Percentiles rank a stretch among this genome's conserved stretches.
These are phyloP conservation scores for Oncopeltus fasciatus DNA, from an alignment of 1,140 invertebrate species.

Conservation along the genomic window DNA sequence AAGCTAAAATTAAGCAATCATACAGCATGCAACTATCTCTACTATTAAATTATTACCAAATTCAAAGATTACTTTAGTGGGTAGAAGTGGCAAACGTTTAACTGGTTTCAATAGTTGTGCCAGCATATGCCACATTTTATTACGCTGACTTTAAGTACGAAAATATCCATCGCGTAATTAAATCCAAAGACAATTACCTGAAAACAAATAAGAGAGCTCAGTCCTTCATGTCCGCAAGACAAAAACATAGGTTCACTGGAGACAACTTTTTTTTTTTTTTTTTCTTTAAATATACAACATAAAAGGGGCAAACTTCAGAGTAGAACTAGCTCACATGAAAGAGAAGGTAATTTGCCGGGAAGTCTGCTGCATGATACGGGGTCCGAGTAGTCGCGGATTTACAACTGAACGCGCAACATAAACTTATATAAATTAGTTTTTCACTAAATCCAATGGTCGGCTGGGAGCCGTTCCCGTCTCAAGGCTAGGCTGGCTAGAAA, in stretches of 20 bases:
- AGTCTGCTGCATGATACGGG: neutral
- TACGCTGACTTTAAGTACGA: neutral
- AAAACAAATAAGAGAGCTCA: slow-evolving; percentile 3
- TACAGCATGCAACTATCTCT: no score
- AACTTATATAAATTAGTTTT: neutral
- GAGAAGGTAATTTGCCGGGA: neutral
- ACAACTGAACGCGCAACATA: neutral
- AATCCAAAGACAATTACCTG: slow-evolving; percentile 1
- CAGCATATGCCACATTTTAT: slow-evolving; percentile 7
- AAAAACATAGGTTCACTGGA: neutral
- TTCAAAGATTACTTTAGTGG: neutral
- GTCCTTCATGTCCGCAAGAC: neutral
- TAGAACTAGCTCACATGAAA: neutral
- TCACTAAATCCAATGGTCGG: neutral
- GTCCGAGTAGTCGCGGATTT: neutral
- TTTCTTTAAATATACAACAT: no score
- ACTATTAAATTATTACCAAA: slow-evolving; percentile 1
- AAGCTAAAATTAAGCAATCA: no score
- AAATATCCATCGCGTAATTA: neutral
- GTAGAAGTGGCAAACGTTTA: neutral
- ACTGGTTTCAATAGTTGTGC: slow-evolving; percentile 3
- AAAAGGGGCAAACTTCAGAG: no score
- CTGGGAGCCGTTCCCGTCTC: neutral
- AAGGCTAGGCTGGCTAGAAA: neutral
- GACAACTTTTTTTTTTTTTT: no score